Evolutionary conservation across 2,888 invertebrate species (phyloP).

Genomic region (Mactromeris polynyma): DNA sequence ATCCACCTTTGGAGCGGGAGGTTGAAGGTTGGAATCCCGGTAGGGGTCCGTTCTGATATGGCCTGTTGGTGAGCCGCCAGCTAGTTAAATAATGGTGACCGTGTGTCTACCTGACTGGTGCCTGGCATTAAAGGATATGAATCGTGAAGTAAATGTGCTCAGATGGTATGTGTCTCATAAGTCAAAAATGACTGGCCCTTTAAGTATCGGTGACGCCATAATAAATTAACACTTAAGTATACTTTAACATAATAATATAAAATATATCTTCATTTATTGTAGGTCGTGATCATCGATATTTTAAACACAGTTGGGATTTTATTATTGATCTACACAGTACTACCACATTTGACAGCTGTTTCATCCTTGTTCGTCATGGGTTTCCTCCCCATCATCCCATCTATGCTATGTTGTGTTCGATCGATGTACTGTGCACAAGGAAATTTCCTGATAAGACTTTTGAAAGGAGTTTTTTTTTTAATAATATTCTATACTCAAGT

Average conservation of each 20-base stretch:
- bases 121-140: too few relatives aligned
- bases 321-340: constrained; percentile 80
- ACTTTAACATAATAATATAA: background rate
- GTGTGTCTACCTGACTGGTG: too few relatives aligned
- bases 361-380: constrained; percentile 76
- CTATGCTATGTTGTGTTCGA: constrained; percentile 73
- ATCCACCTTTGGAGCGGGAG: too few relatives aligned
- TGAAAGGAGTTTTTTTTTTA: constrained; percentile 32
- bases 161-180: too few relatives aligned
- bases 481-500: constrained; percentile 62
- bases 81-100: too few relatives aligned
- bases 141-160: too few relatives aligned
- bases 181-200: too few relatives aligned
- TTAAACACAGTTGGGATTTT: constrained; percentile 51
- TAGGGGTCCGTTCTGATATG: too few relatives aligned
- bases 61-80: too few relatives aligned
- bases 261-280: constrained; percentile 15
- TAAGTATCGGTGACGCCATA: too few relatives aligned
- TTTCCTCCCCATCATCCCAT: constrained; percentile 77
- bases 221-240: too few relatives aligned
- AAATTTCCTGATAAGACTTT: constrained; percentile 21
- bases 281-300: constrained; percentile 55
- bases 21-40: too few relatives aligned
- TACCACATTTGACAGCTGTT: constrained; percentile 73
- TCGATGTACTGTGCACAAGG: constrained; percentile 30